Evolutionary conservation across 2,888 invertebrate genomes (phyloP).

Genomic region (Caenorhabditis drosophilae): DNA sequence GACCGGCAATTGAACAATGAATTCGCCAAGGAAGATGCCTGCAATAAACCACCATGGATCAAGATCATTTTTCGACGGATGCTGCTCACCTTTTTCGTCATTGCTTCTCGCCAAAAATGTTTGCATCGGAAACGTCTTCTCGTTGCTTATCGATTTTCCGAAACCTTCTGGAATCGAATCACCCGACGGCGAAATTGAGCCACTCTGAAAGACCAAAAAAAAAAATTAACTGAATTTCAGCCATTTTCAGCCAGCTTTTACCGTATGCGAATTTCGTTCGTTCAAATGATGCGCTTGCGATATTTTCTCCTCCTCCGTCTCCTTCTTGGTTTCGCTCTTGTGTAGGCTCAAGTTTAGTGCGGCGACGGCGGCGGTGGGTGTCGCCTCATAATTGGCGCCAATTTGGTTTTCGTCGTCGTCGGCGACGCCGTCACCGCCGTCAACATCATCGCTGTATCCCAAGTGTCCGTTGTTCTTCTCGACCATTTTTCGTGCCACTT

Average conservation of each 20-base stretch:
- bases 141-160: conserved; percentile 36
- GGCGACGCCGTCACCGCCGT: too few relatives aligned
- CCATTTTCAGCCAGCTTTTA: too few relatives aligned
- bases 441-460: too few relatives aligned
- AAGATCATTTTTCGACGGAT: not conserved
- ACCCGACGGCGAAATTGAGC: conserved; percentile 60
- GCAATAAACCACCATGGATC: conserved; percentile 6
- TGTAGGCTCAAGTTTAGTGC: conserved; percentile 40
- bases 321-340: conserved; percentile 29
- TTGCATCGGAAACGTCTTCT: conserved; percentile 51
- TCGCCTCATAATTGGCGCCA: too few relatives aligned
- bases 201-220: conserved; percentile 53
- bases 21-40: conserved; percentile 50
- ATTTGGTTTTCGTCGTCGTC: too few relatives aligned
- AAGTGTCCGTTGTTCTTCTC: conserved; percentile 39
- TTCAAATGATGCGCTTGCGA: conserved; percentile 17
- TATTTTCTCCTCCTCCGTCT: conserved; percentile 42
- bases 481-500: conserved; percentile 58
- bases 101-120: conserved; percentile 51
- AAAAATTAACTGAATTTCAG: too few relatives aligned
- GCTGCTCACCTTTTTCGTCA: conserved; percentile 29
- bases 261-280: conserved; percentile 63
- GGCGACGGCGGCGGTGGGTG: conserved; percentile 7
- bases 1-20: conserved; percentile 59
- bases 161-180: conserved; percentile 58